Conservation (phyloP, 2,797 vertebrate species). For the Mormyrus proboscirostris region DNA sequence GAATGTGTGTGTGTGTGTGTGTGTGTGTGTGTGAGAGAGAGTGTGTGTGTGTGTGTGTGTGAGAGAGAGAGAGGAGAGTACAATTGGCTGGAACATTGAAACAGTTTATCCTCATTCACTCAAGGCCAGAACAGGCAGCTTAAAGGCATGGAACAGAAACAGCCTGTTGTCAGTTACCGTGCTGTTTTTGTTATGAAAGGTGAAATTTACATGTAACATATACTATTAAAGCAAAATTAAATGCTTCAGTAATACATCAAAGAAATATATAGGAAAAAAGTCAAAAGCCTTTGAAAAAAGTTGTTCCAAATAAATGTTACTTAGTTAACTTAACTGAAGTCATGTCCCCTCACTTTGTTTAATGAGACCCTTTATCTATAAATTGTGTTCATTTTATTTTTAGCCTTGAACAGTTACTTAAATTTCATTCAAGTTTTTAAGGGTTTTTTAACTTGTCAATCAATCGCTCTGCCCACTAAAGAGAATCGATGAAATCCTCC, state of each 20-base stretch:
- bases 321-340: not conserved
- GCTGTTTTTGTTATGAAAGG: not conserved
- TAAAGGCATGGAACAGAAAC: slow-evolving; percentile 1
- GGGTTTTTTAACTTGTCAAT: not conserved
- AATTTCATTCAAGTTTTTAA: not conserved
- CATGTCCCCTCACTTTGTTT: not conserved
- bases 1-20: not conserved
- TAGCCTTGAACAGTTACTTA: not conserved
- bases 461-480: not conserved
- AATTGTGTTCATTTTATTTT: not conserved
- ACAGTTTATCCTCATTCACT: not conserved
- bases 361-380: not conserved
- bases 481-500: not conserved
- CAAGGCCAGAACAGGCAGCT: not conserved
- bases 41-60: not conserved
- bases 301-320: not conserved
- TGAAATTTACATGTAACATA: not conserved
- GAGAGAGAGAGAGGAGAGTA: not conserved
- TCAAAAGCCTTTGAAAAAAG: not conserved
- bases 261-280: not conserved
- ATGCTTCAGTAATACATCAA: not conserved
- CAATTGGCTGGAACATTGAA: not conserved
- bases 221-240: not conserved
- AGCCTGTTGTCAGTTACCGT: not conserved
- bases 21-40: not conserved